Conservation (phyloP, 1,140 invertebrate genomes). For the Thaumetopoea pityocampa region DNA sequence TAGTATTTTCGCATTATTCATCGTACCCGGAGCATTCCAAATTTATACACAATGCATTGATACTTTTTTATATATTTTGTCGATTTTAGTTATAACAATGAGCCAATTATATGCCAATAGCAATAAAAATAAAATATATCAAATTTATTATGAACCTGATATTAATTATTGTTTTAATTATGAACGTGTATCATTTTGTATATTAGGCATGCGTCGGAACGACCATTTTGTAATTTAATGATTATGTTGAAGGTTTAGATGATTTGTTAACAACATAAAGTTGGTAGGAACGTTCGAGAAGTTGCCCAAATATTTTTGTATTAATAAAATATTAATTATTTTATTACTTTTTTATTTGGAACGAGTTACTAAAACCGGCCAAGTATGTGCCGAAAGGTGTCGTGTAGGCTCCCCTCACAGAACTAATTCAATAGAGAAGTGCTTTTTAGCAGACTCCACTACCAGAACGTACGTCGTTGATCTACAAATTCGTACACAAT, state of each 20-base stretch:
- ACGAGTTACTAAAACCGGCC: background rate
- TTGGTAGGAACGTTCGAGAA: background rate
- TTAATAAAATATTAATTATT: conserved; percentile 9
- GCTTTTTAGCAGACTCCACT: too few relatives aligned
- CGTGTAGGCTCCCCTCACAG: too few relatives aligned
- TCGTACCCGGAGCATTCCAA: too few relatives aligned
- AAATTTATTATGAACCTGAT: background rate
- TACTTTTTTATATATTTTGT: too few relatives aligned
- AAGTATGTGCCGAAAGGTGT: conserved; percentile 19
- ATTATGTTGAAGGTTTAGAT: conserved; percentile 6
- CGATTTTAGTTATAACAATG: conserved; percentile 6
- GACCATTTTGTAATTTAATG: conserved; percentile 4
- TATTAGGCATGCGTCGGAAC: conserved; percentile 5
- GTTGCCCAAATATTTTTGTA: conserved; percentile 14
- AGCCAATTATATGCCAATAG: conserved; percentile 23
- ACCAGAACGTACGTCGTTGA: too few relatives aligned
- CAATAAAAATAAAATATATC: conserved; percentile 11
- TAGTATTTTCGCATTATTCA: too few relatives aligned
- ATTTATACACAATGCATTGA: too few relatives aligned
- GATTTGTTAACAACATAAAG: conserved; percentile 12
- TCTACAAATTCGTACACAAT: too few relatives aligned
- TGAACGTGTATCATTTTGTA: background rate
- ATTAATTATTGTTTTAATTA: too few relatives aligned
- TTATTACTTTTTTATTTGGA: background rate
- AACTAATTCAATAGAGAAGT: too few relatives aligned